Base-by-base conservation (phyloP, 2,888 invertebrate genomes). In the Allygus modestus region DNA sequence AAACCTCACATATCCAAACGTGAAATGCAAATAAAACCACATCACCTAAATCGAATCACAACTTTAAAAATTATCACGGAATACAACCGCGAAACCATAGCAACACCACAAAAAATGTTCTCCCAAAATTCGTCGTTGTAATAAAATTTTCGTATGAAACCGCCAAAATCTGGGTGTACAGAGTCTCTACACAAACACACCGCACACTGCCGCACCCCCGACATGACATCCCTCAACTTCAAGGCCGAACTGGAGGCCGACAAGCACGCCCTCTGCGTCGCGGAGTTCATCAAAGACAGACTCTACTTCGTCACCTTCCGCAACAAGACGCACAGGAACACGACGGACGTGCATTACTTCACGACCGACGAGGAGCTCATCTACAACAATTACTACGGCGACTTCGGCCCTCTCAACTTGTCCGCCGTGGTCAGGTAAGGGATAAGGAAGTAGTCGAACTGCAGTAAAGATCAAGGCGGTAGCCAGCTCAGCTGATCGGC, bases 401-500 rank as follows among this genome's bases (percentile, higher is more conserved):
- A 99, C 91, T 99, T 99, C 91, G 99, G 99, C 0, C 99, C 99
- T 0, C 92, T 99, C 86, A 99, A 99, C 92, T 93, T 99, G 89
- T 97, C 97, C 87, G 97, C 97, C 92, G 91, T 99, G 86, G 98
- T 97, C 92, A 95, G 96, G 90, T 94, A 93, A 65, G 54, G 17
- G 46, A 7, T 37, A 11, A 37, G 37, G 4, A 37, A 37, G 4
- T 37, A 11, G 37, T 7, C 90, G n/a, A 94, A 94, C 88, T 41
- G 41, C 0, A 12, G n/a, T n/a, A n/a, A n/a, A n/a, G n/a, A n/a
- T n/a, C n/a, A n/a, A n/a, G 69, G n/a, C n/a, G n/a, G n/a, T n/a
- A n/a, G n/a, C n/a, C n/a, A n/a, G n/a, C n/a, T n/a, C n/a, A n/a
- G n/a, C n/a, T n/a, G n/a, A n/a, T n/a, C n/a, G n/a, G n/a, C n/a